These are phyloP conservation scores for Xylocopa sonorina DNA, from an alignment of 1,140 invertebrate genomes.

Conservation along the genomic window DNA sequence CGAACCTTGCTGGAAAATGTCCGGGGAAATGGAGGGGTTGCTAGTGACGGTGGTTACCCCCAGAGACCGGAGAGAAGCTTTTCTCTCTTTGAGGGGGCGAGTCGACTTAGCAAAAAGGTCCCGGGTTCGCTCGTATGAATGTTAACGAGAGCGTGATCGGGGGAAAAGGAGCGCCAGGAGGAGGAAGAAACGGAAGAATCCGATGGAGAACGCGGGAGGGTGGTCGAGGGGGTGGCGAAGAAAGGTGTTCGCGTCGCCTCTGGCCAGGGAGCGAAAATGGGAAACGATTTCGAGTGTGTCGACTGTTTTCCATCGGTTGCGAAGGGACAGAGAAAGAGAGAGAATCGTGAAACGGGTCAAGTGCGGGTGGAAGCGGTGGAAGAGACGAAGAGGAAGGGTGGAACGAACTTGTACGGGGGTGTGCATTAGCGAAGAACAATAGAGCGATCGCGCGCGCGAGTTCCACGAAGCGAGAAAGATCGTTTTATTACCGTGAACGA, in stretches of 20 bases:
- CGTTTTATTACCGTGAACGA: conserved; percentile 62
- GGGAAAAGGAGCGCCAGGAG: conserved; percentile 29
- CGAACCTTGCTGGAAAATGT: conserved; percentile 22
- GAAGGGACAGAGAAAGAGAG: neutral
- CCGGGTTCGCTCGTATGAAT: conserved; percentile 59
- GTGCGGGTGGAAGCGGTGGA: conserved; percentile 17
- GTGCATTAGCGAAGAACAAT: conserved; percentile 63
- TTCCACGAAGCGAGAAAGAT: conserved; percentile 32
- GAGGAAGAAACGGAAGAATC: conserved; percentile 9
- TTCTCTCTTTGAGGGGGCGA: conserved; percentile 54
- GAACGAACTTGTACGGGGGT: conserved; percentile 19
- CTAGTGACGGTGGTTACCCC: conserved; percentile 52
- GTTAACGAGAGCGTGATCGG: conserved; percentile 64
- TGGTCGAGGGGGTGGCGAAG: neutral
- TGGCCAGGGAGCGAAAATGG: conserved; percentile 18
- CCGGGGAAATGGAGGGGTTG: conserved; percentile 2
- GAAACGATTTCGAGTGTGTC: conserved; percentile 54
- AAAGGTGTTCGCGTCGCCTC: neutral
- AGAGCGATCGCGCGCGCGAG: conserved; percentile 52
- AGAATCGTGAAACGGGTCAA: conserved; percentile 53
- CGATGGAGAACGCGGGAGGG: neutral
- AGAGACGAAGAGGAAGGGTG: neutral
- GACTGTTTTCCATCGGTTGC: conserved; percentile 44
- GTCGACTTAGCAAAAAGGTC: conserved; percentile 62
- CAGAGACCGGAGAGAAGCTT: conserved; percentile 57